Evolutionary conservation across 2,113 vertebrate species (phyloP), one percentile per base, ranked within the genome.

Genomic region (Charina bottae): DNA sequence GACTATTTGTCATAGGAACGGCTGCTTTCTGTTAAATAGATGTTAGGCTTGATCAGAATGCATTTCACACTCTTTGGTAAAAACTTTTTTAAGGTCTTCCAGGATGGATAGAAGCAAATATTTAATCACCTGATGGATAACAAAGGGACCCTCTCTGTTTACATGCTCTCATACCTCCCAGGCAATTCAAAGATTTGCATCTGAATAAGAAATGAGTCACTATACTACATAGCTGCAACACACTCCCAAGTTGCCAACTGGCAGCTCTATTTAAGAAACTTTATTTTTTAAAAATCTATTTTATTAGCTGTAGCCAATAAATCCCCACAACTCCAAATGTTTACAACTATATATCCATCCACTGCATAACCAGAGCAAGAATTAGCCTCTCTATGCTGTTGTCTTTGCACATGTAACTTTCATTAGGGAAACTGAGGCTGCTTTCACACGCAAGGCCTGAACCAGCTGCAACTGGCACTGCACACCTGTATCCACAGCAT

Each of bases 91-190:
- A 78, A 91, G 6, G 53, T 37, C 60, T 72, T 78, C 13, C 53
- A 78, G 56, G 53, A n/a, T 88, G 54, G 68, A 28, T 56, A 83
- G 37, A 91, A 91, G 42, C 85, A 86, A 87, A 86, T 87, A 86
- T 91, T 86, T 55, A 68, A 68, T 68, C 28, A 68, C 9, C 37
- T 83, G 54, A 49, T 9, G 12, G 9, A 86, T 42, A 55, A 64
- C 33, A 78, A 72, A 88, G 64, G 59, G 37, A 78, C 78, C 6
- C 19, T 28, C 12, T n/a, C 21, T 17, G 55, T 78, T 21, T 24
- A 55, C 10, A 46, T 59, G 37, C 53, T 55, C 9, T 78, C n/a
- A 10, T 12, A 15, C 13, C 10, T 33, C 88, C 0, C 28, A 85
- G 42, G 6, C 46, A 86, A 68, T 68, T 26, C 1, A 2, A 28